These are phyloP conservation scores for Gambusia holbrooki DNA, from an alignment of 2,113 vertebrate genomes.

Conservation along the genomic window DNA sequence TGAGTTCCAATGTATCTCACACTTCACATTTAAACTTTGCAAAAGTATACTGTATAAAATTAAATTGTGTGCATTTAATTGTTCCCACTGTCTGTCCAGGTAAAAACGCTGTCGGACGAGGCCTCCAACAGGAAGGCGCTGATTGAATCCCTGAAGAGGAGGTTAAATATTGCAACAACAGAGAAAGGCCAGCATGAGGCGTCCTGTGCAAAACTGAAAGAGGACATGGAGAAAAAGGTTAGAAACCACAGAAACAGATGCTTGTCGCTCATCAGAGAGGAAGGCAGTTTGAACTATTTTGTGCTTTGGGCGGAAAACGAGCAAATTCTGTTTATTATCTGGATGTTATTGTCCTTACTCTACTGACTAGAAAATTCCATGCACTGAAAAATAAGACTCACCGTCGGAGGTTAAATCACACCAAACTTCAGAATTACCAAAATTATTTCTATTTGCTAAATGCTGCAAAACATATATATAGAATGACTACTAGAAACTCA, in stretches of 20 bases:
- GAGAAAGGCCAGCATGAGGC: slow-evolving; percentile 86
- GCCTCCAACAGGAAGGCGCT: slow-evolving; percentile 86
- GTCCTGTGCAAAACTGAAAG: slow-evolving; percentile 82
- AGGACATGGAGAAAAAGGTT: slow-evolving; percentile 89
- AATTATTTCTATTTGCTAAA: too few species aligned
- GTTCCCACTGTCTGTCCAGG: slow-evolving; percentile 65
- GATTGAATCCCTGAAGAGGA: slow-evolving; percentile 88
- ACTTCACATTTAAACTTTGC: too few species aligned
- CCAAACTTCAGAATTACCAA: too few species aligned
- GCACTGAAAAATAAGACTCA: too few species aligned
- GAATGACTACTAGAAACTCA: too few species aligned
- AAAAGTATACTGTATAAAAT: too few species aligned
- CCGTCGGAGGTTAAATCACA: too few species aligned
- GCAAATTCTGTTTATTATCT: not conserved
- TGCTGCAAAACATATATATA: too few species aligned
- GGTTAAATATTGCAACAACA: slow-evolving; percentile 82
- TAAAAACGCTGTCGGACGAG: slow-evolving; percentile 86
- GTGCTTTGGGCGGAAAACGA: not conserved
- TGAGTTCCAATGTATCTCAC: too few species aligned
- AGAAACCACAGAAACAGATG: not conserved
- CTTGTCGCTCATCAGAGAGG: not conserved
- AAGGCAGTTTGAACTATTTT: not conserved
- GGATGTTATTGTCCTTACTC: too few species aligned
- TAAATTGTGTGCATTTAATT: too few species aligned
- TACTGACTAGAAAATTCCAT: too few species aligned